phyloP scores from a whole-genome alignment of 2,888 invertebrate species.

The Sphinx pinastri region DNA sequence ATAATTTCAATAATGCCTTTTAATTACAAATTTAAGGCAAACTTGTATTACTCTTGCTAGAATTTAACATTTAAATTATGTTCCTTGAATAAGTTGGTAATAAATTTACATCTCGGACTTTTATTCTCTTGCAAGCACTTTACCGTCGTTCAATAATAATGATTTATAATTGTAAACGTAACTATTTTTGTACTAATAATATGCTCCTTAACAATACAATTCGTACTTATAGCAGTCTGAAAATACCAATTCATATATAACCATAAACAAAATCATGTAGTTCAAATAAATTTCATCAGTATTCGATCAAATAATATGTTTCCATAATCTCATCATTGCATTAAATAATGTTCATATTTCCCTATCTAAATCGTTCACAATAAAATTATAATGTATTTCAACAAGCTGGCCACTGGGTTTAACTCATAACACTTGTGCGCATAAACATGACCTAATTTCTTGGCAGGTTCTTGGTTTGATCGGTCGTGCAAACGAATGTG shows the following conservation, averaged over 20 bases:
- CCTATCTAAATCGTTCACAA: neutral
- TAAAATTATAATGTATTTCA: neutral
- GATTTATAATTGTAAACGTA: too few species aligned
- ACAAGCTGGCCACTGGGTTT: conserved; percentile 7
- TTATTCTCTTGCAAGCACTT: neutral
- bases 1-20: neutral
- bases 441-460: conserved; percentile 41
- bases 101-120: neutral
- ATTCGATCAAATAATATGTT: neutral
- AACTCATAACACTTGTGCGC: conserved; percentile 43
- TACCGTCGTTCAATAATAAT: neutral
- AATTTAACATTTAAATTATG: neutral
- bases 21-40: neutral
- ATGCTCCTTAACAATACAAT: too few species aligned
- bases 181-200: too few species aligned
- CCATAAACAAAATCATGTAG: neutral
- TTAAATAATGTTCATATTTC: neutral
- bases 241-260: neutral
- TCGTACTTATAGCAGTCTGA: too few species aligned
- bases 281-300: neutral
- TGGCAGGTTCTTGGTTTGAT: conserved; percentile 44
- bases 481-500: conserved; percentile 47
- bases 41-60: too few species aligned
- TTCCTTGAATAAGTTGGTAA: neutral
- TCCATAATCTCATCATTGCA: neutral